These are phyloP conservation scores for Augochlora pura DNA, from an alignment of 1,140 invertebrate species.

Conservation along the genomic window DNA sequence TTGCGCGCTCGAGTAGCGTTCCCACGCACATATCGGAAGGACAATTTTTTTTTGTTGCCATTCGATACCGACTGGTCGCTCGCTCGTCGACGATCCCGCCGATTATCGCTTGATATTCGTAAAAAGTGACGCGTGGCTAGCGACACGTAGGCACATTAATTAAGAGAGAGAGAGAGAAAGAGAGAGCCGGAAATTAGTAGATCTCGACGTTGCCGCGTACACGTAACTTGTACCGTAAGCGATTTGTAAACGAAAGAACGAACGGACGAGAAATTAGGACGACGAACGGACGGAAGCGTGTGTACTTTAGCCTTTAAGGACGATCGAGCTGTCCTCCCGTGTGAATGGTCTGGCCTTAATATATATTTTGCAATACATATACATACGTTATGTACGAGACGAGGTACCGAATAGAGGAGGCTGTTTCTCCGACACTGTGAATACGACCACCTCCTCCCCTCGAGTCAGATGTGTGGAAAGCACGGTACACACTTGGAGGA, in stretches of 20 bases:
- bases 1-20: neutral
- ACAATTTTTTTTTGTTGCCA: neutral
- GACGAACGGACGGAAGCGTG: constrained; percentile 2
- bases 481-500: neutral
- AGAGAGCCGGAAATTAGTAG: neutral
- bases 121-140: constrained; percentile 10
- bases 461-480: constrained; percentile 28
- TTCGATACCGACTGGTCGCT: neutral
- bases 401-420: constrained; percentile 23
- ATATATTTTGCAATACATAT: constrained; percentile 63
- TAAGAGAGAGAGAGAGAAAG: neutral
- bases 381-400: constrained; percentile 31
- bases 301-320: constrained; percentile 43
- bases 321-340: constrained; percentile 30
- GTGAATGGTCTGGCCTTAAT: constrained; percentile 57
- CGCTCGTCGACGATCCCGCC: neutral
- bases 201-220: neutral
- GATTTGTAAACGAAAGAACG: constrained; percentile 10
- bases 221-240: neutral
- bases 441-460: constrained; percentile 49
- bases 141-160: neutral
- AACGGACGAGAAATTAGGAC: neutral
- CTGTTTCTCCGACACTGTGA: constrained; percentile 57
- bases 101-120: too few relatives aligned
- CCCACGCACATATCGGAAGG: neutral